Evolutionary conservation across 2,888 invertebrate species (phyloP).

Genomic region (Biston betularia): DNA sequence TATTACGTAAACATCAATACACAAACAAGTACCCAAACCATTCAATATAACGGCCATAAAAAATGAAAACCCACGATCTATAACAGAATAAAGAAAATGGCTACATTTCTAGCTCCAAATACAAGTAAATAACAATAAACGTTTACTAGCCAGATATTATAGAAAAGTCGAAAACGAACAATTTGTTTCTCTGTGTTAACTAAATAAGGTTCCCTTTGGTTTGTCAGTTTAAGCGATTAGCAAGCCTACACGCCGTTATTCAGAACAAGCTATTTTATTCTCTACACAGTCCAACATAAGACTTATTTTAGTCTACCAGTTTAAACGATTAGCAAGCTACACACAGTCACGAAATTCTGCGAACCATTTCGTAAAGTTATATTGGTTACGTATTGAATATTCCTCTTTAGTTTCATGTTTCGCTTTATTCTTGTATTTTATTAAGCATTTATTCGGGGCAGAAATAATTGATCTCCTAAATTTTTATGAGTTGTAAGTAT

Average conservation of each 20-base stretch:
- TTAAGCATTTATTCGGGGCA: neutral
- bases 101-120: slow-evolving; percentile 46
- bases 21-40: neutral
- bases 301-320: slow-evolving; percentile 25
- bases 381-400: slow-evolving; percentile 26
- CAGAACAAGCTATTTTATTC: slow-evolving; percentile 2
- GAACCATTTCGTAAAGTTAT: slow-evolving; percentile 17
- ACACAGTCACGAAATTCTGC: slow-evolving; percentile 30
- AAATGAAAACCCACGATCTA: slow-evolving; percentile 29
- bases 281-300: slow-evolving; percentile 4
- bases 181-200: slow-evolving; percentile 1
- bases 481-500: no score
- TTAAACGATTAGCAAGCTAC: slow-evolving; percentile 31
- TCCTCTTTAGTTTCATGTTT: slow-evolving; percentile 14
- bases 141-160: slow-evolving; percentile 36
- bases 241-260: no score
- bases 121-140: slow-evolving; percentile 51
- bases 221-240: slow-evolving; percentile 27
- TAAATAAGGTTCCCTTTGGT: slow-evolving; percentile 28
- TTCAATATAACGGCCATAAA: slow-evolving; percentile 23
- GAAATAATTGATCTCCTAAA: neutral
- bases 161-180: slow-evolving; percentile 21
- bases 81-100: slow-evolving; percentile 44
- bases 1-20: neutral
- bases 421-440: slow-evolving; percentile 13